Evolutionary conservation across 2,888 invertebrate genomes (phyloP), one percentile per base, ranked within the genome.

Genomic region (Prosopocoilus inquinatus): DNA sequence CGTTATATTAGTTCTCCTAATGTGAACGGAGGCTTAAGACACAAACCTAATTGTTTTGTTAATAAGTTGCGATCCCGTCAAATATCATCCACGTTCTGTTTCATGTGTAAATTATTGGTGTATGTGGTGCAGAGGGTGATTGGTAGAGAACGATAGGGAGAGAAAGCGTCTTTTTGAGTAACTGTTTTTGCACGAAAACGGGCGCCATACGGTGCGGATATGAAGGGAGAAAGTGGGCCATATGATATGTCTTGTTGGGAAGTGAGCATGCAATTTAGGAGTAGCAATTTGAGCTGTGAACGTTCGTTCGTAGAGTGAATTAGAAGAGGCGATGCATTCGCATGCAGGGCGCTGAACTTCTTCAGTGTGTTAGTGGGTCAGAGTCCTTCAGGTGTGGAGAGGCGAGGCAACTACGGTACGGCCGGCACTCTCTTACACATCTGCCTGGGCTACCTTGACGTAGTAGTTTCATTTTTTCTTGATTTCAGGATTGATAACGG

Each of bases 341-440:
- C 58, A 68, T 68, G 67, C 68, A 67, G 69, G 67, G 59, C 69
- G 69, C 63, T 70, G 69, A 73, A 73, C 72, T 71, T 70, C 70
- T 69, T 67, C 69, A 75, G 75, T 76, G 68, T 76, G 76, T 76
- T 72, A 76, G 75, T 76, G 60, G 76, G 76, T 75, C 76, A 73
- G 64, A 70, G 67, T 70, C 70, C 67, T 68, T 71, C 70, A 70
- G 70, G 69, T 73, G 71, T 68, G 56, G 63, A 63, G 59, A 64
- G 60, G 59, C 48, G 61, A 52, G 58, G 57, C 58, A 58, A 56
- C 55, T 54, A 53, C 56, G 47, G 46, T 57, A 55, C 57, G 55
- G 51, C 47, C 58, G 50, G 35, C 36, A 51, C 53, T 49, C 50
- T 56, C 58, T 39, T 52, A 35, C 55, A 55, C 59, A 59, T 62